Conservation (phyloP, 2,888 invertebrate species). For the Trachelus stipa region DNA sequence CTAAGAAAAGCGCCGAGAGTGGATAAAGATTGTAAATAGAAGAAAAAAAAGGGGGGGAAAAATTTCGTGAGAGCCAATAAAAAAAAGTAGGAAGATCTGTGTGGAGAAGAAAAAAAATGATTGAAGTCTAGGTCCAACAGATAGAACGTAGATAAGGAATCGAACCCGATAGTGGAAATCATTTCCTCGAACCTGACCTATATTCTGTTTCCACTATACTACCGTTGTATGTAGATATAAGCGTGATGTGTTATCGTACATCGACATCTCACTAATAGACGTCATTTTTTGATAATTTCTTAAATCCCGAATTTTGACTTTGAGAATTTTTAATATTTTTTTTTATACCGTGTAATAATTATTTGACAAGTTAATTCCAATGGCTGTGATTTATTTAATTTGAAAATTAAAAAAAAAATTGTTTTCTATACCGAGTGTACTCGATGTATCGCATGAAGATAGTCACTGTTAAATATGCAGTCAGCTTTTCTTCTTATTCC, state of each 20-base stretch:
- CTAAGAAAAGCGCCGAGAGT: neutral
- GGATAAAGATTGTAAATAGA: neutral
- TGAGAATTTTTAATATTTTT: neutral
- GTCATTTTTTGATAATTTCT: neutral
- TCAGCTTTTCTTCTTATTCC: neutral
- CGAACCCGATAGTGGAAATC: constrained; percentile 12
- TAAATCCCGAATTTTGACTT: neutral
- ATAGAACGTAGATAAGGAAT: neutral
- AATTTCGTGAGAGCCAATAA: no score
- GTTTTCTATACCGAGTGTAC: no score
- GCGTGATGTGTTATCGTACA: neutral
- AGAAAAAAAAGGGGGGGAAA: neutral
- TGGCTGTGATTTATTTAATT: no score
- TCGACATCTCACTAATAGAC: neutral
- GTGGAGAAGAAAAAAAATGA: no score
- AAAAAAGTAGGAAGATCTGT: no score
- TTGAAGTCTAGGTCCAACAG: neutral
- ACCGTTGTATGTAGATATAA: neutral
- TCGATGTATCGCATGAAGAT: neutral
- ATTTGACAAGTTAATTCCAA: neutral
- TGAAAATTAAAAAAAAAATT: no score
- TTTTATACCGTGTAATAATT: neutral
- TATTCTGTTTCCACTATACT: constrained; percentile 10
- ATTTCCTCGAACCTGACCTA: constrained; percentile 24
- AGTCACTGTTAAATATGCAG: neutral